Evolutionary conservation across 2,113 vertebrate genomes (phyloP), one percentile per base, ranked within the genome.

Genomic region (Nyctibius bracteatus): DNA sequence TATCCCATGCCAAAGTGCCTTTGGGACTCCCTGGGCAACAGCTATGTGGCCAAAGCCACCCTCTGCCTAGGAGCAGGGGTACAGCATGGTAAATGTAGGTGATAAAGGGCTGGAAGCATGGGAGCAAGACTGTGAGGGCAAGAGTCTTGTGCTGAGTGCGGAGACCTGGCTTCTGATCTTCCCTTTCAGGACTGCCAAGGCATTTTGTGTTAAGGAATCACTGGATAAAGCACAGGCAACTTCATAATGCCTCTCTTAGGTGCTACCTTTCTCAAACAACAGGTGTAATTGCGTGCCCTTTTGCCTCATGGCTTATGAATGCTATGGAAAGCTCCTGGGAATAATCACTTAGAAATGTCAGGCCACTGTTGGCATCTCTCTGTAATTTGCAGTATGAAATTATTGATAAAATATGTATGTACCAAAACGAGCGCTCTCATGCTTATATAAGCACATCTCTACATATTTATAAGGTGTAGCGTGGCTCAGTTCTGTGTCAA

Each of bases 361-460:
- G 10, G 49, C 47, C 16, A 22, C 57, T 80, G 17, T 11, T 0
- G 6, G 6, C 44, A 39, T 75, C 77, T 57, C 72, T 81, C 86
- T 46, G 62, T 80, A 73, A 67, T 71, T 49, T 55, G 43, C 2
- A 1, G 74, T 25, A 25, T 18, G 73, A 87, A 86, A 47, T 81
- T 81, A 74, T 87, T 93, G 87, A 95, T 97, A 78, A 97, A 97
- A 97, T 97, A 95, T 95, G 94, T 82, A 94, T 97, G 92, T 52
- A 31, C 67, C 63, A 63, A 75, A 87, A 92, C 1, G n/a, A 94
- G 86, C 37, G 5, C 72, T 95, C 75, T 91, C 90, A 93, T 90
- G 88, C 92, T 97, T 97, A 95, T 25, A 17, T 95, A 95, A 95
- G 82, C 88, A 30, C 43, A 12, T 28, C 41, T 41, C 44, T 95